Base-by-base conservation (phyloP, 2,888 invertebrate genomes). In the Acanthosepion esculentum region DNA sequence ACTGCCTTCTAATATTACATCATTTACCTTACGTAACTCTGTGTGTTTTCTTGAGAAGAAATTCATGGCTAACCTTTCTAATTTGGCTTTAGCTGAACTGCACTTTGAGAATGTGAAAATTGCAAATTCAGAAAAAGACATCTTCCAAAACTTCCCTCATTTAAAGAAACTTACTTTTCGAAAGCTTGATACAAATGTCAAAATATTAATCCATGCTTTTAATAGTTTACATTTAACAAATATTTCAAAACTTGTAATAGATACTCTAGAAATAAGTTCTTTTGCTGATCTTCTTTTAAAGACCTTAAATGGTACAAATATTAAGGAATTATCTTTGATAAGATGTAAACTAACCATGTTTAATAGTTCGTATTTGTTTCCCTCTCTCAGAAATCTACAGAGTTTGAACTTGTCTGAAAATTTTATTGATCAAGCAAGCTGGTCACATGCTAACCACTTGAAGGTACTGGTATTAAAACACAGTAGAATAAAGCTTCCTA, bases 61-160 rank as follows among this genome's bases (percentile, higher is more conserved):
- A 48, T 92, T 92, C 92, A 92, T 92, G 48, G 92, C 50, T 10
- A 92, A 92, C n/a, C 29, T 92, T 41, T 92, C 48, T 29, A 48
- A 0, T 50, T 92, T 92, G 48, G 12, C 48, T 48, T 50, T 92
- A 26, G 48, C 29, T 0, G 48, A 48, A 50, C 26, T 92, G 48
- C 26, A 48, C 12, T 92, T 92, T 48, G 20, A 92, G 0, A 7
- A 48, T 3, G 23, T 23, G 7, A 15, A 18, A 29, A 92, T 92
- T 48, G 4, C 1, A 1, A 3, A 8, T 15, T 18, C 48, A 48
- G 50, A 92, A 48, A 6, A 12, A 15, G 12, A 48, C 8, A 15
- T 50, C 15, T 92, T 92, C 8, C 5, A 6, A 48, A 92, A 92
- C 50, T 48, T 92, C 48, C 48, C 41, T 5, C 18, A 26, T 15